Evolutionary conservation across 2,888 invertebrate genomes (phyloP).

Genomic region (Agapostemon virescens): DNA sequence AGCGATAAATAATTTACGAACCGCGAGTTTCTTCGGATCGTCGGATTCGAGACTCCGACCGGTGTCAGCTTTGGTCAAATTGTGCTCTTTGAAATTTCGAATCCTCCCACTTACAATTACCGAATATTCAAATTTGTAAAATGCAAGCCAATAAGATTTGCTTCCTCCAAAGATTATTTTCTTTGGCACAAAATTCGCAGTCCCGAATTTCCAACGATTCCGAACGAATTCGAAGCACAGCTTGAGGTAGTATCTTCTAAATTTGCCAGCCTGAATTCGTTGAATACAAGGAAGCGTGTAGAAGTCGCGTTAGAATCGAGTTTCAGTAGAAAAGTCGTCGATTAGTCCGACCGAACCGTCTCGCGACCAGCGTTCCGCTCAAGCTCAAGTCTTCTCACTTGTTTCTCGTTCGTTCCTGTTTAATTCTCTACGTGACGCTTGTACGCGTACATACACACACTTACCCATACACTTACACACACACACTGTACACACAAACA

Average conservation of each 20-base stretch:
- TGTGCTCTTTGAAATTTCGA: neutral
- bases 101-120: too few species aligned
- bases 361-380: slow-evolving; percentile 65
- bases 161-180: too few species aligned
- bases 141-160: too few species aligned
- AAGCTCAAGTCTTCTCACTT: slow-evolving; percentile 53
- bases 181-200: neutral
- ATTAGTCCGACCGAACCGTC: slow-evolving; percentile 55
- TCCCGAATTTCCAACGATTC: neutral
- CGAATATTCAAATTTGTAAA: too few species aligned
- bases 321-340: neutral
- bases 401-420: slow-evolving; percentile 44
- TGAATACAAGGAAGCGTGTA: neutral
- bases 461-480: neutral
- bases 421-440: slow-evolving; percentile 34
- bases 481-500: neutral
- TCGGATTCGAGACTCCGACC: too few species aligned
- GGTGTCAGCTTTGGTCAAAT: too few species aligned
- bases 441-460: neutral
- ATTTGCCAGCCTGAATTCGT: neutral
- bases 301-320: neutral
- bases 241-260: neutral
- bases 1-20: too few species aligned
- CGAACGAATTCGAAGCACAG: neutral
- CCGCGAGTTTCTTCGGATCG: too few species aligned